phyloP scores from a whole-genome alignment of 2,797 vertebrate species.

The Oceanodroma leucorhoa region DNA sequence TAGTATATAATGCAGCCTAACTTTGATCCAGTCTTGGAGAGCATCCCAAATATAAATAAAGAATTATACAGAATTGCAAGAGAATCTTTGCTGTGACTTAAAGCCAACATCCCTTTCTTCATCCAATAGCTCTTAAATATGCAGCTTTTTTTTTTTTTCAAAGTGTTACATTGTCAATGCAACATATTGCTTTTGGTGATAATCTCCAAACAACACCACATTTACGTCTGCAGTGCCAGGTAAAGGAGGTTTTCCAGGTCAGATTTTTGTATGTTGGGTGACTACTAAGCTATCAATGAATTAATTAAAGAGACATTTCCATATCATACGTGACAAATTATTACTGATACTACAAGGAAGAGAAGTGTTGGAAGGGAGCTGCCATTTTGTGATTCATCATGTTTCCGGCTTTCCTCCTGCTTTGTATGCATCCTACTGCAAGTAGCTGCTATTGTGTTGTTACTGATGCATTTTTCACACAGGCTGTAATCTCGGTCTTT shows the following conservation, averaged over 20 bases:
- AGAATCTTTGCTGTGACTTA: not conserved
- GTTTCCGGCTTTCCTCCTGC: not conserved
- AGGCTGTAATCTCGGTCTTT: not conserved
- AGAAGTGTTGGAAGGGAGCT: not conserved
- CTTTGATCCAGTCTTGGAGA: not conserved
- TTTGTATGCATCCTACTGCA: not conserved
- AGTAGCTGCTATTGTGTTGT: not conserved
- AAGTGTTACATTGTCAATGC: not conserved
- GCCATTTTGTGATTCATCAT: not conserved
- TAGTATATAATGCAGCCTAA: not conserved
- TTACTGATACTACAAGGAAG: not conserved
- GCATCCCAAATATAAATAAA: not conserved
- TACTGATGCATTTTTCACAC: not conserved
- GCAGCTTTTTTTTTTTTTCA: not conserved
- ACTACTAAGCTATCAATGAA: not conserved
- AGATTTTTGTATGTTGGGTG: not conserved
- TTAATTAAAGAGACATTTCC: not conserved
- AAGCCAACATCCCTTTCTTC: not conserved
- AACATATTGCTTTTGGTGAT: not conserved
- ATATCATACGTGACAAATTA: not conserved
- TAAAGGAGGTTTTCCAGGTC: not conserved
- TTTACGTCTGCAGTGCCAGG: not conserved
- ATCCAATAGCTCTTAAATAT: not conserved
- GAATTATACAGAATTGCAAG: not conserved
- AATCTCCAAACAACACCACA: not conserved